Conservation (phyloP, 2,888 invertebrate genomes). For the Cyclophora punctaria region DNA sequence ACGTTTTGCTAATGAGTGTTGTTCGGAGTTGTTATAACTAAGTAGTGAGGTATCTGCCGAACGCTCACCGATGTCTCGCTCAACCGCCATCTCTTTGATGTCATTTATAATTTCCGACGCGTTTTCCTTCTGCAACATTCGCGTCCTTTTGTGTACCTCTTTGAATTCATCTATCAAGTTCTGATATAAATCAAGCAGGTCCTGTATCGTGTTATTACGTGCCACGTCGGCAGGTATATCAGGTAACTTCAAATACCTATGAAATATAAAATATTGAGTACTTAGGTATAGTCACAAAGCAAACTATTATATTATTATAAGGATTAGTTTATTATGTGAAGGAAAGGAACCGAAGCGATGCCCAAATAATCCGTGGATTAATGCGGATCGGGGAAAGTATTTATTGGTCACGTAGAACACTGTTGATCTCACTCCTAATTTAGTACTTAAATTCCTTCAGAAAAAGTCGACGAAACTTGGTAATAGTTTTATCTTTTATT, state of each 20-base stretch:
- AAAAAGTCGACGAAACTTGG: no score
- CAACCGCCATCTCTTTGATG: conserved; percentile 89
- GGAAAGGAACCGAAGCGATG: neutral
- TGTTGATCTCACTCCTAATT: conserved; percentile 10
- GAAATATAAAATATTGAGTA: conserved; percentile 11
- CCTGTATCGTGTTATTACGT: conserved; percentile 82
- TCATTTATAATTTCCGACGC: conserved; percentile 89
- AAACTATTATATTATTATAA: neutral
- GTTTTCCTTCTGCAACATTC: conserved; percentile 77
- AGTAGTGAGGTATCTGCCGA: conserved; percentile 4
- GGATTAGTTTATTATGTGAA: neutral
- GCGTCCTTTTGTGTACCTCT: conserved; percentile 81
- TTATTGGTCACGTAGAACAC: conserved; percentile 9
- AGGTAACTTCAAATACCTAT: conserved; percentile 70
- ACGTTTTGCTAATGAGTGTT: conserved; percentile 30
- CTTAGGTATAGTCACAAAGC: conserved; percentile 1
- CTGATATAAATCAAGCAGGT: conserved; percentile 82
- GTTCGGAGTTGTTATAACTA: conserved; percentile 41
- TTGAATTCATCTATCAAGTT: conserved; percentile 87
- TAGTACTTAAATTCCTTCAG: conserved; percentile 7
- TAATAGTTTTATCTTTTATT: no score
- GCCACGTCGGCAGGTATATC: conserved; percentile 84
- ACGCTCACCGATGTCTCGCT: conserved; percentile 83
- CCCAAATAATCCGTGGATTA: conserved; percentile 1
- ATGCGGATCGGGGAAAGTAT: conserved; percentile 7